Conservation (phyloP, 2,888 invertebrate genomes). For the Mythimna pallens region DNA sequence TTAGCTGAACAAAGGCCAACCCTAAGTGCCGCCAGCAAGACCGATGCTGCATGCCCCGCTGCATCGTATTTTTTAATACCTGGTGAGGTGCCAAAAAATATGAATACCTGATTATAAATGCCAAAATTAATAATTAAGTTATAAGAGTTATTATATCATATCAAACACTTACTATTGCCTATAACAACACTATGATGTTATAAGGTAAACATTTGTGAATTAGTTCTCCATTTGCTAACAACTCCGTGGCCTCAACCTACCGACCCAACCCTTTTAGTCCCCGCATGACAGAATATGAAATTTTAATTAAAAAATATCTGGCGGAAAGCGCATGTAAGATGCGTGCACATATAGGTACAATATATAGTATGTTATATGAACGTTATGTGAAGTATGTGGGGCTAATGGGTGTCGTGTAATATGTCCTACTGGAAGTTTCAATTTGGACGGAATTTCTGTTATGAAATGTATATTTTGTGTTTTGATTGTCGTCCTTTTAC, state of each 20-base stretch:
- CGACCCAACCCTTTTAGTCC: constrained; percentile 62
- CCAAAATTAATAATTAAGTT: neutral
- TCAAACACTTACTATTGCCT: neutral
- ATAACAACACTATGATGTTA: neutral
- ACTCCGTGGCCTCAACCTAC: constrained; percentile 15
- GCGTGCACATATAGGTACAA: constrained; percentile 37
- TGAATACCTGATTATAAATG: no score
- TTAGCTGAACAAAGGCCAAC: no score
- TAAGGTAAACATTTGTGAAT: neutral
- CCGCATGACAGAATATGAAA: constrained; percentile 65
- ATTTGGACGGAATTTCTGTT: constrained; percentile 42
- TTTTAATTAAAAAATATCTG: constrained; percentile 68
- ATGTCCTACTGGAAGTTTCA: constrained; percentile 30
- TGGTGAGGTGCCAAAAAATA: no score
- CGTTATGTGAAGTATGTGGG: constrained; percentile 47
- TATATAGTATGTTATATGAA: constrained; percentile 28
- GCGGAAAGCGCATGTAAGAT: constrained; percentile 59
- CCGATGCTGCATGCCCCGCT: no score
- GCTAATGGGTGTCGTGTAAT: constrained; percentile 53
- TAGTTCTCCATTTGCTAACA: constrained; percentile 17
- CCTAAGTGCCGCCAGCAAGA: no score
- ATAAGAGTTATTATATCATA: neutral
- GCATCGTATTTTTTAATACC: no score
- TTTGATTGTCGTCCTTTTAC: constrained; percentile 9
- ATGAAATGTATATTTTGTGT: constrained; percentile 24